Evolutionary conservation across 2,797 vertebrate genomes (phyloP), one percentile per base, ranked within the genome.

Genomic region (Notolepis coatsorum): DNA sequence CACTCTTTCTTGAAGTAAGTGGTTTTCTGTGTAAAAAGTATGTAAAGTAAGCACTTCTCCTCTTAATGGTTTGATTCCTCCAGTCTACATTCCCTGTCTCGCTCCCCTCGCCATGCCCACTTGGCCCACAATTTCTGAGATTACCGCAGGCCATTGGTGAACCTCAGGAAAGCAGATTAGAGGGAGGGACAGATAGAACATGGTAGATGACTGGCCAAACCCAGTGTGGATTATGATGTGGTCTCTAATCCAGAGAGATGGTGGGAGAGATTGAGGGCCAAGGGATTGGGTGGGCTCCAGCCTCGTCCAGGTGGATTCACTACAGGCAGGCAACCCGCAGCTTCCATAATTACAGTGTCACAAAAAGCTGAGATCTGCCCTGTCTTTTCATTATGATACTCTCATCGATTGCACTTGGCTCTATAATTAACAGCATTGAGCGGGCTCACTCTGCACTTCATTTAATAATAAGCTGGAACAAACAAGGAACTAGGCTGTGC

Each of bases 141-240:
- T 81, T 73, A 77, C 53, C 21, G 48, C 47, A 15, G 62, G 57
- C 37, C 43, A 43, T 39, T 76, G 76, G 62, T 68, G 68, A 59
- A 77, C 72, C 58, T 65, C 69, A 47, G 78, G 51, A 86, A 86
- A 84, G 79, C 84, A 87, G 87, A 90, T 93, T 90, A 87, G 62
- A 68, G 57, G 33, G 45, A 68, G 71, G 27, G 49, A 78, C 49
- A 39, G 61, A 59, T 54, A 46, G 78, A 71, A 58, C 45, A 53
- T 53, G 63, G 64, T 75, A 71, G 65, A 79, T 78, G 76, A 66
- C 69, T 66, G 55, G 69, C 79, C 77, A 65, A 81, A 37, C 30
- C 68, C 76, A 73, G 58, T 28, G 0, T 82, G 77, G 89, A 90
- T 91, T 91, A 88, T 85, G 59, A 79, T 86, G 81, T 76, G 70